Conservation (phyloP, 1,140 invertebrate species). For the Asbolus verrucosus region DNA sequence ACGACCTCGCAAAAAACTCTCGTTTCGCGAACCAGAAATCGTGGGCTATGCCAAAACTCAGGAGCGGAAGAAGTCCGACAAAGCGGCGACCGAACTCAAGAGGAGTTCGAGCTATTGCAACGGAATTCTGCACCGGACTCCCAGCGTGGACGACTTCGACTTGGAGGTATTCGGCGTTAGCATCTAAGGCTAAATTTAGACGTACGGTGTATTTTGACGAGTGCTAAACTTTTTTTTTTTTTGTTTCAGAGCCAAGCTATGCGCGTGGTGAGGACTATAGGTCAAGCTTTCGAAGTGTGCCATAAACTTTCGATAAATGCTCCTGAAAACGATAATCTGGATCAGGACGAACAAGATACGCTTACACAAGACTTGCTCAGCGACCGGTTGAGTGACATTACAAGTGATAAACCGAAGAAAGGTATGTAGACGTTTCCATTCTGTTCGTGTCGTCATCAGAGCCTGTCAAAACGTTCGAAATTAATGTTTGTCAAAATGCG, state of each 20-base stretch:
- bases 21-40: conserved; percentile 87
- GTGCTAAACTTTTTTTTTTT: conserved; percentile 52
- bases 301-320: conserved; percentile 84
- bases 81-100: conserved; percentile 49
- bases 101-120: conserved; percentile 54
- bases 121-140: conserved; percentile 47
- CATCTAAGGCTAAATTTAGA: conserved; percentile 12
- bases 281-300: conserved; percentile 99
- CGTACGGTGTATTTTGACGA: not conserved
- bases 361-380: conserved; percentile 70
- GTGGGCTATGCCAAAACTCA: conserved; percentile 1
- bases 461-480: conserved; percentile 2
- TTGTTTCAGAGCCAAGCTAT: conserved; percentile 94
- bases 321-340: conserved; percentile 68
- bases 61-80: not conserved
- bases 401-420: conserved; percentile 70
- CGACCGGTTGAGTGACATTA: conserved; percentile 69
- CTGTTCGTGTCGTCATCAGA: not conserved
- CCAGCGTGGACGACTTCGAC: conserved; percentile 59
- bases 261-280: conserved; percentile 96
- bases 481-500: conserved; percentile 21
- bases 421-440: conserved; percentile 66
- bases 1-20: conserved; percentile 84
- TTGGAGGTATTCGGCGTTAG: conserved; percentile 59
- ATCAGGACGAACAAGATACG: conserved; percentile 74